Percentiles rank a stretch among this genome's conserved stretches.
phyloP scores from a whole-genome alignment of 2,888 invertebrate genomes.

The Aphodius granarius region DNA sequence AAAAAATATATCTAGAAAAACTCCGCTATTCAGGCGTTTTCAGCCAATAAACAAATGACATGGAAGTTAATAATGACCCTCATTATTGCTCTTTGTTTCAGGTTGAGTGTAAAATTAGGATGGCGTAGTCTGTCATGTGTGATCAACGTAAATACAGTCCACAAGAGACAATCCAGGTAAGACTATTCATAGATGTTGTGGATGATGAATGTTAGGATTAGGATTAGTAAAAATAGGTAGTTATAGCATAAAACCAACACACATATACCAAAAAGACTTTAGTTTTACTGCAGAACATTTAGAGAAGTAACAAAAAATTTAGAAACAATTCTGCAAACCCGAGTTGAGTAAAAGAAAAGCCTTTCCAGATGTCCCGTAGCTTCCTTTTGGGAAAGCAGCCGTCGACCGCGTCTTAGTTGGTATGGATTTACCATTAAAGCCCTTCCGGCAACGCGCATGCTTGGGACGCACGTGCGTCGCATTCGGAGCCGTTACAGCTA shows the following conservation, averaged over 20 bases:
- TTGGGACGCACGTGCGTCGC: constrained; percentile 43
- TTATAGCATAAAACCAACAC: too few species aligned
- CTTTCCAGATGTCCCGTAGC: not conserved
- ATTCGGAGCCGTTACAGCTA: constrained; percentile 20
- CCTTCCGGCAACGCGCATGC: constrained; percentile 42
- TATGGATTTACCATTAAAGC: constrained; percentile 51
- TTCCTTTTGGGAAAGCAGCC: not conserved
- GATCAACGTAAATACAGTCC: constrained; percentile 43
- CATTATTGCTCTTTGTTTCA: constrained; percentile 22
- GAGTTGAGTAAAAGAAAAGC: too few species aligned
- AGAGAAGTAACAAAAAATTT: too few species aligned
- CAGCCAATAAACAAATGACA: not conserved
- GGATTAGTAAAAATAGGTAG: too few species aligned
- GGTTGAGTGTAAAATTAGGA: constrained; percentile 23
- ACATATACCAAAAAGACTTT: too few species aligned
- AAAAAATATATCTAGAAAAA: not conserved
- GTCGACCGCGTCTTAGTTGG: constrained; percentile 22
- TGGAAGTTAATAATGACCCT: too few species aligned
- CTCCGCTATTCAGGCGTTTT: not conserved
- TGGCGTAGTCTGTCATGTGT: constrained; percentile 37
- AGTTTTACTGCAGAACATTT: too few species aligned
- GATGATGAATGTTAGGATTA: constrained; percentile 20
- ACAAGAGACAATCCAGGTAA: constrained; percentile 47
- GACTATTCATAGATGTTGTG: constrained; percentile 29
- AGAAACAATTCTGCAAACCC: too few species aligned